A percentile compares a stretch with the other conserved stretches of the same genome.
Conservation (phyloP, 2,888 invertebrate genomes). For the Adelphocoris suturalis region DNA sequence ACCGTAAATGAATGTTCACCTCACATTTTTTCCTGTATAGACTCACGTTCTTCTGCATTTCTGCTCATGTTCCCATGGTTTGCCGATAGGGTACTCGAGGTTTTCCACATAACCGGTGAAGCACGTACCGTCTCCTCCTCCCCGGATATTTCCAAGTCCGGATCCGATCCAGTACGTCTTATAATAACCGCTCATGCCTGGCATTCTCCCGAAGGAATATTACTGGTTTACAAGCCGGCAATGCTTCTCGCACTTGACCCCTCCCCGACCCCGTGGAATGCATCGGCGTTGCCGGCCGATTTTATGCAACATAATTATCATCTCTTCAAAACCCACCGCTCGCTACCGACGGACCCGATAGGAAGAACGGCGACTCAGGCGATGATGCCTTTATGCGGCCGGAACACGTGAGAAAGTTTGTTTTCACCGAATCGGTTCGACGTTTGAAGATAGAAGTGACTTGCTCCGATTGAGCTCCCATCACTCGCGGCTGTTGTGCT, state of each 20-base stretch:
- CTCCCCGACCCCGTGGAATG: background rate
- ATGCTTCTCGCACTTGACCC: background rate
- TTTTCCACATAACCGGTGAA: background rate
- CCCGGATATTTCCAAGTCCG: background rate
- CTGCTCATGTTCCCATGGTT: no score
- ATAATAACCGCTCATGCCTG: constrained; percentile 2
- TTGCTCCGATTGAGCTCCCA: constrained; percentile 32
- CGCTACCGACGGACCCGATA: background rate
- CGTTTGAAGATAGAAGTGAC: constrained; percentile 35
- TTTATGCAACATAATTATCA: constrained; percentile 17
- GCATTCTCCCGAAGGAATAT: background rate
- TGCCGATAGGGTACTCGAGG: no score
- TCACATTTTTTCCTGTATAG: no score
- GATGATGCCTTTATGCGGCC: background rate
- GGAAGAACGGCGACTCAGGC: background rate
- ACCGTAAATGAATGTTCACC: no score
- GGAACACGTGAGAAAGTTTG: constrained; percentile 46
- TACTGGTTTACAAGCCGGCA: constrained; percentile 7
- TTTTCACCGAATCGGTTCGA: constrained; percentile 48
- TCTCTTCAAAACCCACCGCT: background rate
- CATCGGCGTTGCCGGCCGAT: background rate
- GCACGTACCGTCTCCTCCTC: background rate
- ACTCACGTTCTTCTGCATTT: no score
- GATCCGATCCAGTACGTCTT: background rate
- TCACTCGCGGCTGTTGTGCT: constrained; percentile 9